A percentile compares a stretch with the other conserved stretches of the same genome.
These are phyloP conservation scores for Aricia artaxerxes DNA, from an alignment of 2,888 invertebrate species.

Conservation along the genomic window DNA sequence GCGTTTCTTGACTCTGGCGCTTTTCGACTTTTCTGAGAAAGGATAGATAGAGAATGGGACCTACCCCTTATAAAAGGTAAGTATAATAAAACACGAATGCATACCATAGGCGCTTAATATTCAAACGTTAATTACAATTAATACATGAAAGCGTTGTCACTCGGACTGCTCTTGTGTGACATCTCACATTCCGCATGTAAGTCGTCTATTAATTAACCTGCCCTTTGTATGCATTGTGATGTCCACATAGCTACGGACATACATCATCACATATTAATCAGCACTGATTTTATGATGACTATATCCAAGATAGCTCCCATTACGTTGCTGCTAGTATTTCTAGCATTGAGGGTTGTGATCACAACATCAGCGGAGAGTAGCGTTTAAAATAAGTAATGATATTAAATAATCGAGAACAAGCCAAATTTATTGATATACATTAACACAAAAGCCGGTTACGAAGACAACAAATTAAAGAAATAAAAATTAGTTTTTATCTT, in stretches of 20 bases:
- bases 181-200: constrained; percentile 43
- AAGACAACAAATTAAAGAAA: not conserved
- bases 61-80: no score
- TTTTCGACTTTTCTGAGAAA: no score
- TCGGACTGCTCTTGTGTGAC: constrained; percentile 22
- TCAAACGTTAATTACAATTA: constrained; percentile 7
- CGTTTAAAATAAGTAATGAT: no score
- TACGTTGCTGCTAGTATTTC: not conserved
- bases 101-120: not conserved
- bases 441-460: not conserved
- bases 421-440: not conserved
- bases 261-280: constrained; percentile 39
- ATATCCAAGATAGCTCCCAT: not conserved
- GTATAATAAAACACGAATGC: not conserved
- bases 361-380: no score
- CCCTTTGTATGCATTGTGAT: constrained; percentile 44
- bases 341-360: not conserved
- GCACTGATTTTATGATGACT: constrained; percentile 12
- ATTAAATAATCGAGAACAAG: no score
- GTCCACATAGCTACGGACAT: constrained; percentile 41
- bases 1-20: no score
- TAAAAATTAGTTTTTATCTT: not conserved
- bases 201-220: constrained; percentile 42
- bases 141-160: constrained; percentile 18
- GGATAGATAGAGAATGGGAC: no score